Conservation (phyloP, 2,888 invertebrate species). For the Pantelozetes paolii region DNA sequence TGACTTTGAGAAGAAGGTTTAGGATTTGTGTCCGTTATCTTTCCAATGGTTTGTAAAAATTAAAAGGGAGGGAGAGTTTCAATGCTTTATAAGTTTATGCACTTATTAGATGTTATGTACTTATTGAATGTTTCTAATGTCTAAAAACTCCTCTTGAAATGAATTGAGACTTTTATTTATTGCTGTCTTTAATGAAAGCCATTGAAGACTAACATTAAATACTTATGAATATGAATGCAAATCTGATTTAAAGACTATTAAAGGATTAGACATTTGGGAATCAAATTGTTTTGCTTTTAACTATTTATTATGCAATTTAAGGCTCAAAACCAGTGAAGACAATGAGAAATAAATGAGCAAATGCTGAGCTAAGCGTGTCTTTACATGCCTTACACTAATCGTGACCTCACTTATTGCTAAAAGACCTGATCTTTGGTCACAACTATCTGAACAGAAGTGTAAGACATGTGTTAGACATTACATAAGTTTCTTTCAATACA, state of each 20-base stretch:
- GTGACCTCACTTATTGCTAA: no score
- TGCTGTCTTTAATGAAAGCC: neutral
- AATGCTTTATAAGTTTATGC: neutral
- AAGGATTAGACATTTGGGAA: neutral
- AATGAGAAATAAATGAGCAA: neutral
- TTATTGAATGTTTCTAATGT: no score
- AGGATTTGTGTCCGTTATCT: no score
- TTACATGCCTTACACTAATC: no score
- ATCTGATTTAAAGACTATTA: conserved; percentile 4
- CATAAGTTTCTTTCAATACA: neutral
- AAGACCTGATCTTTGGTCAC: no score
- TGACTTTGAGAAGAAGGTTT: no score
- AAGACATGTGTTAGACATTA: conserved; percentile 1
- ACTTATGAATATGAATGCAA: conserved; percentile 9
- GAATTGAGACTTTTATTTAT: neutral
- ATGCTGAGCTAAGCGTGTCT: neutral
- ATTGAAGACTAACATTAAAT: conserved; percentile 1
- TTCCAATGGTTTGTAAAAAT: no score
- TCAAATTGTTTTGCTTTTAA: conserved; percentile 5
- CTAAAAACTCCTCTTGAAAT: neutral
- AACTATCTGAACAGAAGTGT: no score
- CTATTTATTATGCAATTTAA: neutral
- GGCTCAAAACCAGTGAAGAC: neutral
- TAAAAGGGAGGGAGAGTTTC: no score
- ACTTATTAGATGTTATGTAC: neutral